A percentile compares a stretch with the other conserved stretches of the same genome.
Evolutionary conservation across 2,113 vertebrate species (phyloP).

Genomic region (Nycticorax nycticorax): DNA sequence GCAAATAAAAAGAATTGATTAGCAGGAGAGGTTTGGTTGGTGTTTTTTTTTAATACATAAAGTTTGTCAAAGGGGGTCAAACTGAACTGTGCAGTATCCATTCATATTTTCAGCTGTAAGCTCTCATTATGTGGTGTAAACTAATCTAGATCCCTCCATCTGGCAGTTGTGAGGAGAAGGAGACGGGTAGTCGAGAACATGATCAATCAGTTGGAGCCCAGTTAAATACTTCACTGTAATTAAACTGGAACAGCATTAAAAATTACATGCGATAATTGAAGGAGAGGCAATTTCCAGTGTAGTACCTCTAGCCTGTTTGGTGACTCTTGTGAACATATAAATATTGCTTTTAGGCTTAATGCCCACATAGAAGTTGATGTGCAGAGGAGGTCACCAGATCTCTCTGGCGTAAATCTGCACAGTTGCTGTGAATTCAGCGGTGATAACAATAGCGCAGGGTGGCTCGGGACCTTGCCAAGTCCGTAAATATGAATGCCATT

Average conservation of each 20-base stretch:
- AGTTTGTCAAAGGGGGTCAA: not conserved
- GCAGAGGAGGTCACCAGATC: not conserved
- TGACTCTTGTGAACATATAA: constrained; percentile 21
- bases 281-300: not conserved
- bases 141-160: constrained; percentile 20
- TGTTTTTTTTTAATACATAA: not conserved
- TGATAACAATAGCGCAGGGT: not conserved
- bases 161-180: not conserved
- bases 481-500: constrained; percentile 22
- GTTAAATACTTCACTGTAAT: constrained; percentile 37
- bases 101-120: not conserved
- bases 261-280: not conserved
- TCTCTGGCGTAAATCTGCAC: not conserved
- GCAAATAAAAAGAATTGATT: not conserved
- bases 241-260: constrained; percentile 48
- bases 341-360: not conserved
- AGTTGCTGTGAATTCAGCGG: not conserved
- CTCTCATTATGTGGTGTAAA: not conserved
- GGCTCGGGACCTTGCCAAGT: not conserved
- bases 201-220: not conserved
- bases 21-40: not conserved
- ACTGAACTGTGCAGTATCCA: not conserved
- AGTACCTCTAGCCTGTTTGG: not conserved
- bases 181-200: constrained; percentile 13
- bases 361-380: not conserved